Percentiles rank a stretch among this genome's conserved stretches.
phyloP scores from a whole-genome alignment of 2,888 invertebrate genomes.

The Cantharis rustica region DNA sequence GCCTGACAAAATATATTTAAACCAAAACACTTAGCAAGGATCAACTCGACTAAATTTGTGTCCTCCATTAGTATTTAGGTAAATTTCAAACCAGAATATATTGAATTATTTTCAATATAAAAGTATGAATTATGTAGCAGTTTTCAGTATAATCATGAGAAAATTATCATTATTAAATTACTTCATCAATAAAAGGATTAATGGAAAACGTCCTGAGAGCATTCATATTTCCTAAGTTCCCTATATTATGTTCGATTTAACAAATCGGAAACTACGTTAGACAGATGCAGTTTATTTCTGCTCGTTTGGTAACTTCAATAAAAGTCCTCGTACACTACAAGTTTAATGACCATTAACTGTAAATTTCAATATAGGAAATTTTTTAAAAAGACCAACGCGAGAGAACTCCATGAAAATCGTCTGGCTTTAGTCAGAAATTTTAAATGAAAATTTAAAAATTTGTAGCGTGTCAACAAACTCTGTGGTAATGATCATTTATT shows the following conservation, averaged over 20 bases:
- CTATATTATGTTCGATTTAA: background rate
- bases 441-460: too few relatives aligned
- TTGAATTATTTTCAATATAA: background rate
- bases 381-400: too few relatives aligned
- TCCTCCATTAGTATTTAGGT: background rate
- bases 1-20: background rate
- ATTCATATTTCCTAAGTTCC: background rate
- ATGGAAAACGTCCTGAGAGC: background rate
- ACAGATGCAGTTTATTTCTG: background rate
- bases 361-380: too few relatives aligned
- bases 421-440: too few relatives aligned
- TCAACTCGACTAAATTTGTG: background rate
- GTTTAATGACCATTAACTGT: too few relatives aligned
- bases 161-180: background rate
- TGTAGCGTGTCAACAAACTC: too few relatives aligned
- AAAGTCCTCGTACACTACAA: too few relatives aligned
- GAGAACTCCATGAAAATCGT: too few relatives aligned
- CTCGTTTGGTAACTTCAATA: background rate
- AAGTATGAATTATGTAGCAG: too few relatives aligned
- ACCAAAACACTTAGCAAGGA: background rate
- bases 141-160: too few relatives aligned
- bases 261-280: background rate
- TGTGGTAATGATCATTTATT: too few relatives aligned
- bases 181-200: background rate
- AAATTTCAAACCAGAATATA: background rate